These are phyloP conservation scores for Elmis aenea DNA, from an alignment of 2,888 invertebrate species.

Conservation along the genomic window DNA sequence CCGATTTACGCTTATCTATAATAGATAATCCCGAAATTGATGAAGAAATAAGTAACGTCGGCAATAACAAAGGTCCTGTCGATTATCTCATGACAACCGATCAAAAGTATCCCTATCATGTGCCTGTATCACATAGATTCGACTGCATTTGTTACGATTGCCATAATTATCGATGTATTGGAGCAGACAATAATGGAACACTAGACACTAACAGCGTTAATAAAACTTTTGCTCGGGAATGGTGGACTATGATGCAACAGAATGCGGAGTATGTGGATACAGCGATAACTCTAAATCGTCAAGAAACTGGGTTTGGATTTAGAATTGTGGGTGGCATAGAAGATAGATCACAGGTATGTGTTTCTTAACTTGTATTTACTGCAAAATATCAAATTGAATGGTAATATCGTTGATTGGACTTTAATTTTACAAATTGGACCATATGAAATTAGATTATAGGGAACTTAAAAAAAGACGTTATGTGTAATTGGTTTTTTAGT, in stretches of 20 bases:
- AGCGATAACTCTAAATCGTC: constrained; percentile 73
- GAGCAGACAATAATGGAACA: constrained; percentile 13
- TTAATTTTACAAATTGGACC: not conserved
- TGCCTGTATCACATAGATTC: constrained; percentile 40
- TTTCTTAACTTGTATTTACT: no score
- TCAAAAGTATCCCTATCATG: constrained; percentile 38
- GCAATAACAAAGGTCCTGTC: constrained; percentile 35
- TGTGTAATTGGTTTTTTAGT: no score
- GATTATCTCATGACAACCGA: constrained; percentile 39
- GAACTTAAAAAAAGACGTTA: no score
- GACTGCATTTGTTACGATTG: constrained; percentile 44
- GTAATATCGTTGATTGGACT: no score
- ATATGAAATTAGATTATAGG: not conserved
- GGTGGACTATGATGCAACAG: constrained; percentile 24
- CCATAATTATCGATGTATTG: constrained; percentile 29
- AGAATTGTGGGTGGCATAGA: constrained; percentile 97
- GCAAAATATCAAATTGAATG: no score
- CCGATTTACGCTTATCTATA: constrained; percentile 35
- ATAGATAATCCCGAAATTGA: constrained; percentile 42
- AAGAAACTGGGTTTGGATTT: constrained; percentile 95
- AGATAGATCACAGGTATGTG: constrained; percentile 83
- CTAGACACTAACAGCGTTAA: constrained; percentile 15
- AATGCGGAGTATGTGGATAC: constrained; percentile 39
- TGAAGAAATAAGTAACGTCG: constrained; percentile 35
- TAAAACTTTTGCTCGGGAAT: constrained; percentile 22